Evolutionary conservation across 2,888 invertebrate species (phyloP).

Genomic region (Agrochola lychnidis): DNA sequence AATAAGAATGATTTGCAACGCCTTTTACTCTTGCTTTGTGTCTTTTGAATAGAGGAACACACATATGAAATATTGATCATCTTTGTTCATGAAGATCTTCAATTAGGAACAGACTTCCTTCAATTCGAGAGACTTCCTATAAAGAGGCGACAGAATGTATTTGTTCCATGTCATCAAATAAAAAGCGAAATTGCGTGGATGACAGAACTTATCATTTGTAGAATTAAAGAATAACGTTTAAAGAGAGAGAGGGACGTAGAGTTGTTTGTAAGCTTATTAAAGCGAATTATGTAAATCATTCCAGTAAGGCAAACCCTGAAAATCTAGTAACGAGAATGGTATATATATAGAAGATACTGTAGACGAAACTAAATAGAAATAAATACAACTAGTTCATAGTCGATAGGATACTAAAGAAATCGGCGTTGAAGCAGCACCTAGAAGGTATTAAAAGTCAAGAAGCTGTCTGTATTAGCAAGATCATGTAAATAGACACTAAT

Average conservation of each 20-base stretch:
- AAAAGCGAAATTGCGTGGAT: too few species aligned
- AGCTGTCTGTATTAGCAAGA: slow-evolving; percentile 1
- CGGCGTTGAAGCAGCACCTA: neutral
- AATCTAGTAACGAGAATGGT: too few species aligned
- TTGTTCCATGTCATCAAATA: neutral
- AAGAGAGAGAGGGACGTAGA: too few species aligned
- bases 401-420: too few species aligned
- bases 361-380: too few species aligned
- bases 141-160: neutral
- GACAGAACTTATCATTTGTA: too few species aligned
- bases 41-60: neutral
- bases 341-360: too few species aligned
- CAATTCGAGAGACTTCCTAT: neutral
- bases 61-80: neutral
- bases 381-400: too few species aligned
- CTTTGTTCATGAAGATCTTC: neutral
- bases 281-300: too few species aligned
- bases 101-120: neutral
- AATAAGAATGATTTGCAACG: slow-evolving; percentile 7
- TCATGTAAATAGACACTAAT: slow-evolving; percentile 35
- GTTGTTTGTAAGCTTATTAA: too few species aligned
- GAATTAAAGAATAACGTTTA: too few species aligned
- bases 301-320: too few species aligned
- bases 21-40: slow-evolving; percentile 7
- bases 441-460: neutral